A percentile compares a stretch with the other conserved stretches of the same genome.
These are phyloP conservation scores for Drosophila kikkawai DNA, from an alignment of 1,140 invertebrate species.

Conservation along the genomic window DNA sequence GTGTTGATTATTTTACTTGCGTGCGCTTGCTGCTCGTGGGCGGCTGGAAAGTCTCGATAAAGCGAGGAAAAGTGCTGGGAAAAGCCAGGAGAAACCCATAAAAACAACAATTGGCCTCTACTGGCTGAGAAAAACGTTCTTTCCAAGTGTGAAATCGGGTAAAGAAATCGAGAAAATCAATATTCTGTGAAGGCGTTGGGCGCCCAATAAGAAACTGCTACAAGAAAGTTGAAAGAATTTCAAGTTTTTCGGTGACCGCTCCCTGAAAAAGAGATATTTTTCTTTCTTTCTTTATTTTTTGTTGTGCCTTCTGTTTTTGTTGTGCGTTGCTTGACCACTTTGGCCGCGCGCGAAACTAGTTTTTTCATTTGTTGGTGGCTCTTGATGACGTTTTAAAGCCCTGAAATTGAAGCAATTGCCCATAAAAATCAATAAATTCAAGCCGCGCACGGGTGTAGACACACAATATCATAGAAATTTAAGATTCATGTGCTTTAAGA, in stretches of 20 bases:
- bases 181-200: slow-evolving; percentile 42
- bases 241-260: slow-evolving; percentile 57
- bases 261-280: slow-evolving; percentile 61
- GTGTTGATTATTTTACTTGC: slow-evolving; percentile 79
- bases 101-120: slow-evolving; percentile 7
- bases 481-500: slow-evolving; percentile 63
- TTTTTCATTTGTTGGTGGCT: slow-evolving; percentile 42
- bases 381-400: slow-evolving; percentile 69
- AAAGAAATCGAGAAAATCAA: slow-evolving; percentile 66
- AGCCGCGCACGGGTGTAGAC: slow-evolving; percentile 65
- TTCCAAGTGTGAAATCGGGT: slow-evolving; percentile 35
- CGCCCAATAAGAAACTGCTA: slow-evolving; percentile 64
- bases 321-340: slow-evolving; percentile 73
- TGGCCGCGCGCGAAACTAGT: slow-evolving; percentile 71
- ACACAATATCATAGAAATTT: slow-evolving; percentile 63
- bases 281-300: slow-evolving; percentile 41
- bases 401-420: slow-evolving; percentile 61
- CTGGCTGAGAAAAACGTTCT: slow-evolving; percentile 26
- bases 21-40: slow-evolving; percentile 74
- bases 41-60: slow-evolving; percentile 49
- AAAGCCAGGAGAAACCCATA: slow-evolving; percentile 23
- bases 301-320: slow-evolving; percentile 35
- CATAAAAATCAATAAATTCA: slow-evolving; percentile 77
- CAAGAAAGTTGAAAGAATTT: slow-evolving; percentile 58
- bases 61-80: slow-evolving; percentile 23